Evolutionary conservation across 2,888 invertebrate genomes (phyloP).

Genomic region (Agriopis marginaria): DNA sequence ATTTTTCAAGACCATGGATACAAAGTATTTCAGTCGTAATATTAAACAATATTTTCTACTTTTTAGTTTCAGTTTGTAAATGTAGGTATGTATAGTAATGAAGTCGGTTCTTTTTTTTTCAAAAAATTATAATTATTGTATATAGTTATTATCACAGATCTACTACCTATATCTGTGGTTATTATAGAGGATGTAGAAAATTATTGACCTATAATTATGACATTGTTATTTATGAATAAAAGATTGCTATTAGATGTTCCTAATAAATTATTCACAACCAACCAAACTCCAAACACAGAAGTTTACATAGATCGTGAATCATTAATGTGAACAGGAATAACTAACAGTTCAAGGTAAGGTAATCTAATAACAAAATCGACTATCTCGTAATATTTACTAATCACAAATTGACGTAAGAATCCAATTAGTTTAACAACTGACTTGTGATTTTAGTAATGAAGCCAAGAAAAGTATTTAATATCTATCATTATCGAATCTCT

Average conservation of each 20-base stretch:
- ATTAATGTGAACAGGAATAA: constrained; percentile 25
- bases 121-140: too few relatives aligned
- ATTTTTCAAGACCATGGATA: too few relatives aligned
- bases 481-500: neutral
- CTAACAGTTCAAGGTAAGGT: constrained; percentile 19
- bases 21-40: too few relatives aligned
- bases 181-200: neutral
- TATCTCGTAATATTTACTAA: neutral
- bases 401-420: constrained; percentile 1
- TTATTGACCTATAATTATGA: neutral
- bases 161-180: too few relatives aligned
- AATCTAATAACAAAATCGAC: neutral
- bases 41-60: too few relatives aligned
- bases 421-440: neutral
- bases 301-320: constrained; percentile 24
- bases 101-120: too few relatives aligned
- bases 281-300: constrained; percentile 20
- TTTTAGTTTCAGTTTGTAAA: too few relatives aligned
- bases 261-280: constrained; percentile 36
- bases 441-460: neutral
- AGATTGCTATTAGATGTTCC: constrained; percentile 39
- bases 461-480: neutral
- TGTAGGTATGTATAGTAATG: too few relatives aligned
- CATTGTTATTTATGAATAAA: constrained; percentile 2
- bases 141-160: too few relatives aligned